Conservation (phyloP, 2,888 invertebrate species). For the Tiliacea aurago region DNA sequence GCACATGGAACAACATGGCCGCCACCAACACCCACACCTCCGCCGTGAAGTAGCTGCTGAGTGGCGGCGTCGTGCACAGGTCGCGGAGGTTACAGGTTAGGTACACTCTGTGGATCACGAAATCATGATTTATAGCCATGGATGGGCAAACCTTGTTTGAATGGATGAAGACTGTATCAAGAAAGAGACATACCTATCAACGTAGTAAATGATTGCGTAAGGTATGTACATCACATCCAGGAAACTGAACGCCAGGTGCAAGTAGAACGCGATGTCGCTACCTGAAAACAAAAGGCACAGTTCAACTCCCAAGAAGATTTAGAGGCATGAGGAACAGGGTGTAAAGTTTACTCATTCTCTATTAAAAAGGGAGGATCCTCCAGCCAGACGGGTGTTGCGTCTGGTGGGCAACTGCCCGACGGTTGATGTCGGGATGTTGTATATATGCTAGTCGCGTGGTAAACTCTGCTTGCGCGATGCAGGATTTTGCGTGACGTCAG, state of each 20-base stretch:
- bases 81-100: constrained; percentile 93
- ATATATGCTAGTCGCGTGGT: too few species aligned
- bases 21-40: constrained; percentile 93
- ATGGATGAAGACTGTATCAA: not conserved
- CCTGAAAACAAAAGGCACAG: constrained; percentile 84
- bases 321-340: too few species aligned
- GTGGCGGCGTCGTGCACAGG: constrained; percentile 92
- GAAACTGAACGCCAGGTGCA: constrained; percentile 94
- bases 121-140: not conserved
- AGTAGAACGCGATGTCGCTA: constrained; percentile 92
- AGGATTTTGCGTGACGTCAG: too few species aligned
- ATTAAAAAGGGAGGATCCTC: too few species aligned
- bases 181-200: constrained; percentile 89
- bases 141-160: not conserved
- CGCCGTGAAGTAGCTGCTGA: constrained; percentile 93
- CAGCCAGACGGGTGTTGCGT: too few species aligned
- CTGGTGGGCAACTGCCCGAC: too few species aligned
- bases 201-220: constrained; percentile 95
- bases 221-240: constrained; percentile 95
- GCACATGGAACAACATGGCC: constrained; percentile 93
- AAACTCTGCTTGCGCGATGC: too few species aligned
- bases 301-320: not conserved
- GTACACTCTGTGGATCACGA: constrained; percentile 89
- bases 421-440: too few species aligned
- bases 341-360: too few species aligned